Evolutionary conservation across 2,113 vertebrate species (phyloP).

Genomic region (Aphyosemion australe): DNA sequence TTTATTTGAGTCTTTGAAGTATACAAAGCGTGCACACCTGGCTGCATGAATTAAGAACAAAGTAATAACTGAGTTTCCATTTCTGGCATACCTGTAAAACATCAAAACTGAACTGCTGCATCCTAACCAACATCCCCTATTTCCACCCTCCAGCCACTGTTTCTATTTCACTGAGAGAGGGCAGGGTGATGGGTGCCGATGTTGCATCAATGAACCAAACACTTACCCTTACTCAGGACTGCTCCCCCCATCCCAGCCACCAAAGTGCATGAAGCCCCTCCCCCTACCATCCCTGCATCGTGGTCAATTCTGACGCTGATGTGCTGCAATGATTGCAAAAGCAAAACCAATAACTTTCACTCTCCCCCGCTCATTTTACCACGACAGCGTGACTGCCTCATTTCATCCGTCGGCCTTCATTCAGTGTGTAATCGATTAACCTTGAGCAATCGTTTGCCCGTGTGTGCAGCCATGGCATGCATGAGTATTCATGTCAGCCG

Average conservation of each 20-base stretch:
- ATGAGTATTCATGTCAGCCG: constrained; percentile 18
- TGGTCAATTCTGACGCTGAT: constrained; percentile 70
- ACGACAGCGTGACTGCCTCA: constrained; percentile 47
- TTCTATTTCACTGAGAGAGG: constrained; percentile 63
- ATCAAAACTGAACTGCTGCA: constrained; percentile 29
- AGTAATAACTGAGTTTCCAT: constrained; percentile 42
- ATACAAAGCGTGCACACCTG: constrained; percentile 12
- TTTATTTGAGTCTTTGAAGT: constrained; percentile 30
- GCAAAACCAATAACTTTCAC: constrained; percentile 60
- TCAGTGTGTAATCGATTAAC: constrained; percentile 58
- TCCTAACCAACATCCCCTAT: constrained; percentile 56
- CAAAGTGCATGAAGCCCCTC: constrained; percentile 69
- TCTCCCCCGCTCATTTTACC: constrained; percentile 23
- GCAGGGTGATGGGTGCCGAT: constrained; percentile 31
- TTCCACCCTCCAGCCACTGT: constrained; percentile 76
- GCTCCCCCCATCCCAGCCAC: constrained; percentile 28
- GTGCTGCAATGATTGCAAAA: constrained; percentile 77
- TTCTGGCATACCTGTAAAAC: constrained; percentile 20
- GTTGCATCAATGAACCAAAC: constrained; percentile 42
- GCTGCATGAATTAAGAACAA: constrained; percentile 54
- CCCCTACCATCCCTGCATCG: constrained; percentile 47
- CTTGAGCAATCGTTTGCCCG: constrained; percentile 50
- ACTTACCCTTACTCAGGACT: constrained; percentile 37
- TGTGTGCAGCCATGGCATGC: constrained; percentile 21
- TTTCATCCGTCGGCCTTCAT: constrained; percentile 57